Evolutionary conservation across 2,113 vertebrate genomes (phyloP).

Genomic region (Apaloderma vittatum): DNA sequence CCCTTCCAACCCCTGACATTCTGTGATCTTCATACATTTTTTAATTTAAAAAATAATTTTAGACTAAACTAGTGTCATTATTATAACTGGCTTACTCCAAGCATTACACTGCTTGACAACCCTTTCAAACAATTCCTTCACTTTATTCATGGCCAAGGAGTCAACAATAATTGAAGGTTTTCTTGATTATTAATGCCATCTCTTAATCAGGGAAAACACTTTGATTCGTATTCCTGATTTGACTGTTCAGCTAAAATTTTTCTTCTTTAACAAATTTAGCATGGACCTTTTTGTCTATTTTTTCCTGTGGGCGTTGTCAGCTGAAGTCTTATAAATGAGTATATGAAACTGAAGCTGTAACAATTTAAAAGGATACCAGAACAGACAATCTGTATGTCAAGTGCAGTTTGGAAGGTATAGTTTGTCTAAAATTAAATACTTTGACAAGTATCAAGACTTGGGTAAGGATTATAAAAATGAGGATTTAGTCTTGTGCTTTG

Average conservation of each 20-base stretch:
- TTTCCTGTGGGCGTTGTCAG: not conserved
- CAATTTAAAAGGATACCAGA: conserved; percentile 1
- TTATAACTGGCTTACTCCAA: conserved; percentile 46
- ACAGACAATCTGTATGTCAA: not conserved
- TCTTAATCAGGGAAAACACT: conserved; percentile 1
- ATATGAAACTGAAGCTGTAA: conserved; percentile 3
- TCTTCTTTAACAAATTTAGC: conserved; percentile 23
- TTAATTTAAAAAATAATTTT: conserved; percentile 70
- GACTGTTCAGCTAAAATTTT: not conserved
- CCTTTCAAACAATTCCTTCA: conserved; percentile 44
- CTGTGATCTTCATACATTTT: conserved; percentile 43
- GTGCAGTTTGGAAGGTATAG: not conserved
- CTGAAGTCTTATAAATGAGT: conserved; percentile 9
- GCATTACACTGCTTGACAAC: conserved; percentile 43
- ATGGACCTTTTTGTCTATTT: not conserved
- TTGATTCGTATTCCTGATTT: not conserved
- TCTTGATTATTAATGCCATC: conserved; percentile 11
- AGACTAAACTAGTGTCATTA: conserved; percentile 26
- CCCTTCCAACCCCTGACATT: too few relatives aligned
- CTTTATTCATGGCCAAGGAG: conserved; percentile 14
- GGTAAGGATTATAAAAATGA: not conserved
- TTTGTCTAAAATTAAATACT: not conserved
- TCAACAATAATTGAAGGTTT: conserved; percentile 59
- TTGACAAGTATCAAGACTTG: not conserved
- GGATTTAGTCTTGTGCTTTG: not conserved